Conservation (phyloP, 2,797 vertebrate genomes). For the Rhinophrynus dorsalis region DNA sequence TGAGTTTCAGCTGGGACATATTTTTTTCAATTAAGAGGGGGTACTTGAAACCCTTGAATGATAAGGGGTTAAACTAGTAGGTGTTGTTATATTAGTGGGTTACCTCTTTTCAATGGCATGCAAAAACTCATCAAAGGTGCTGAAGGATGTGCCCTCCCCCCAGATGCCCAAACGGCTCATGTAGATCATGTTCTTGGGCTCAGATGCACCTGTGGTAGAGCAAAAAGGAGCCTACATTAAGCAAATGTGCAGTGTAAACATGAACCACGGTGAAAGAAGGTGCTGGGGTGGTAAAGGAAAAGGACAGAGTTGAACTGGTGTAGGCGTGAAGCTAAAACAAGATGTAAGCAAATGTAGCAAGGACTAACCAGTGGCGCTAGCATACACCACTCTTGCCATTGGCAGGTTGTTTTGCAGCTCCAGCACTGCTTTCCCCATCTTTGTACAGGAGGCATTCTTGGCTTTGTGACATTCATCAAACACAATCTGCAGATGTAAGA, state of each 20-base stretch:
- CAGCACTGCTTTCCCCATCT: conserved; percentile 97
- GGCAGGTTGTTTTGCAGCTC: conserved; percentile 95
- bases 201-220: conserved; percentile 86
- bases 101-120: conserved; percentile 96
- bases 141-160: conserved; percentile 95
- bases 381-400: conserved; percentile 91
- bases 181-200: conserved; percentile 99
- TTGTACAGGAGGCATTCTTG: conserved; percentile 96
- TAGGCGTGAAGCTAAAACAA: neutral
- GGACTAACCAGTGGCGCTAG: conserved; percentile 93
- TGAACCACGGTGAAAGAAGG: neutral
- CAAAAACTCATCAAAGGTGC: conserved; percentile 92
- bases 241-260: neutral
- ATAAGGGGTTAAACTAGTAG: no score
- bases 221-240: neutral
- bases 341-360: neutral
- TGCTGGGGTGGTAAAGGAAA: neutral
- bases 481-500: conserved; percentile 75
- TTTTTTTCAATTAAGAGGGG: no score
- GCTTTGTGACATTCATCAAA: conserved; percentile 99
- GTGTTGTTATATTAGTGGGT: neutral
- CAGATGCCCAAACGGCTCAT: conserved; percentile 99
- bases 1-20: no score
- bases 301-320: neutral
- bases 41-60: no score